Conservation (phyloP, 2,888 invertebrate genomes). For the Drosophila conformis region DNA sequence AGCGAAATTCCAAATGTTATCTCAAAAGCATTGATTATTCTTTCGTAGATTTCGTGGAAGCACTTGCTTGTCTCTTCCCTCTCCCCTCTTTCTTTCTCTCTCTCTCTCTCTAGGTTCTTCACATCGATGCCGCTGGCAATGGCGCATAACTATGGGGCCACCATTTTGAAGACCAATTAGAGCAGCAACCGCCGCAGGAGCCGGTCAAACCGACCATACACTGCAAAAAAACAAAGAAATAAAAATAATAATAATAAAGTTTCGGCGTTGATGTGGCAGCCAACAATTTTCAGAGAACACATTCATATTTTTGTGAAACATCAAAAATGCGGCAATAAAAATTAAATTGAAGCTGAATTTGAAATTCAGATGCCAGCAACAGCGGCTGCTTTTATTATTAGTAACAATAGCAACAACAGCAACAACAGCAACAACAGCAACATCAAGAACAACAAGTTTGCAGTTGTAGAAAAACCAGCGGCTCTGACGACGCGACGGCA, state of each 20-base stretch:
- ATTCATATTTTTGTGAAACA: conserved; percentile 46
- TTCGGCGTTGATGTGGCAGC: conserved; percentile 6
- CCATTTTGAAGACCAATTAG: conserved; percentile 68
- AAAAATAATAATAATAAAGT: background rate
- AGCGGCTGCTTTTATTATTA: conserved; percentile 71
- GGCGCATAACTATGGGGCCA: conserved; percentile 50
- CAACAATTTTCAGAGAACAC: conserved; percentile 54
- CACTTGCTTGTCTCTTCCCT: background rate
- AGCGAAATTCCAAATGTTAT: background rate
- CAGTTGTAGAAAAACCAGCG: conserved; percentile 48
- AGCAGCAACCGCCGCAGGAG: conserved; percentile 35
- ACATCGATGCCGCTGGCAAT: conserved; percentile 34
- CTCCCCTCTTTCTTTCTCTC: too few relatives aligned
- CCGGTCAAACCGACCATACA: conserved; percentile 11
- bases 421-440: conserved; percentile 27
- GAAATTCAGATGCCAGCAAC: conserved; percentile 64
- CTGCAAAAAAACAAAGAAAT: background rate
- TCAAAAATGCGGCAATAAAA: conserved; percentile 64
- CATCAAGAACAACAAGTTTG: conserved; percentile 34
- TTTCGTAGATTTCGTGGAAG: background rate
- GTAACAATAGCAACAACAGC: conserved; percentile 51
- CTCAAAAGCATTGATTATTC: background rate
- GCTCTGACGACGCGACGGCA: conserved; percentile 37
- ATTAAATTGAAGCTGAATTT: conserved; percentile 68
- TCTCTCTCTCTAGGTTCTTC: background rate